These are phyloP conservation scores for Heliothis peltigera DNA, from an alignment of 2,888 invertebrate species.

Conservation along the genomic window DNA sequence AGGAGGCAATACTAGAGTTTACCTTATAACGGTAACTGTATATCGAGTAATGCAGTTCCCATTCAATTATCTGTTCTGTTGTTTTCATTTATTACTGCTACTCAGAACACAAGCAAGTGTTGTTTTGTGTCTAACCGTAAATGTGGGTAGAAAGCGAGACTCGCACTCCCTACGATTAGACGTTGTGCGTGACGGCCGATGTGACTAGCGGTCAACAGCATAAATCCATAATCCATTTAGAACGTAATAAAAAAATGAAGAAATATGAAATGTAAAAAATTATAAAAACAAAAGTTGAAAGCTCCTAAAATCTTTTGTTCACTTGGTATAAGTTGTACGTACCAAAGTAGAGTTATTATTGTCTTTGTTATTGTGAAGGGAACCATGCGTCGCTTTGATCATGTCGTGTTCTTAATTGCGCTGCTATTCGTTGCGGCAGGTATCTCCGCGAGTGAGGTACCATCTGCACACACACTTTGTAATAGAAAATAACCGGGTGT, in stretches of 20 bases:
- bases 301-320: slow-evolving; percentile 11
- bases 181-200: slow-evolving; percentile 54
- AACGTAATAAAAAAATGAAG: slow-evolving; percentile 1
- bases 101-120: slow-evolving; percentile 59
- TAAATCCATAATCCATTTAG: slow-evolving; percentile 26
- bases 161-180: slow-evolving; percentile 64
- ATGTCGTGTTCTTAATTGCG: slow-evolving; percentile 64
- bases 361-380: slow-evolving; percentile 60
- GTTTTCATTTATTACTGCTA: slow-evolving; percentile 59
- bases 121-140: slow-evolving; percentile 67
- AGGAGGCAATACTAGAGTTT: slow-evolving; percentile 19
- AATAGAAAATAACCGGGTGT: slow-evolving; percentile 67
- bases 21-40: slow-evolving; percentile 37
- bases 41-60: slow-evolving; percentile 27
- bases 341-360: slow-evolving; percentile 45
- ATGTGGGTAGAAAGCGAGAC: slow-evolving; percentile 77
- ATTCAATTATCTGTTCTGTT: slow-evolving; percentile 56
- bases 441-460: slow-evolving; percentile 42
- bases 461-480: slow-evolving; percentile 48
- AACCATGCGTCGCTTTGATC: slow-evolving; percentile 68
- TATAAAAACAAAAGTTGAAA: slow-evolving; percentile 16
- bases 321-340: slow-evolving; percentile 18
- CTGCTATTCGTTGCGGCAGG: slow-evolving; percentile 53
- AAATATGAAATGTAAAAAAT: neutral
- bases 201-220: slow-evolving; percentile 51